Evolutionary conservation across 2,113 vertebrate species (phyloP).

Genomic region (Hassar affinis): DNA sequence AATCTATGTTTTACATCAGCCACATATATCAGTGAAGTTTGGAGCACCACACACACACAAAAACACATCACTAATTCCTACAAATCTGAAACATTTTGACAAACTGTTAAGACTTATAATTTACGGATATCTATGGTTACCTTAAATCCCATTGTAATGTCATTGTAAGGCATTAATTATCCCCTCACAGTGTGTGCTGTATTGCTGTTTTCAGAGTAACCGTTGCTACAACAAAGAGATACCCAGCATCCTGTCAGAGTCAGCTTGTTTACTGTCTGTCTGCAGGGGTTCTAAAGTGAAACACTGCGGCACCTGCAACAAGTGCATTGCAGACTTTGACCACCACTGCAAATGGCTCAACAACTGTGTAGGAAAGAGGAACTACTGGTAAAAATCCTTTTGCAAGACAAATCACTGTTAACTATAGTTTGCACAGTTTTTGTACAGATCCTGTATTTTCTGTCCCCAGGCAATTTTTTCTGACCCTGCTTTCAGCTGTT

Average conservation of each 20-base stretch:
- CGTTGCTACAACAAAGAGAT: slow-evolving; percentile 18
- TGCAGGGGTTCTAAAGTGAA: slow-evolving; percentile 74
- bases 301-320: slow-evolving; percentile 81
- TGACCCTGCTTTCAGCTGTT: slow-evolving; percentile 68
- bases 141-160: neutral
- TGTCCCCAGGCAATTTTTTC: slow-evolving; percentile 75
- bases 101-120: neutral
- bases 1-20: neutral
- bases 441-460: neutral
- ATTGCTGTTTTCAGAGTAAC: neutral
- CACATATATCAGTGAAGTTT: neutral
- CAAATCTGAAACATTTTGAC: neutral
- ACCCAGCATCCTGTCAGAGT: slow-evolving; percentile 18
- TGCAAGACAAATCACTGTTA: neutral
- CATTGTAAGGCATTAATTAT: neutral
- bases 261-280: slow-evolving; percentile 4
- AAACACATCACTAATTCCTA: neutral
- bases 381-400: slow-evolving; percentile 74
- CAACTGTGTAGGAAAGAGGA: slow-evolving; percentile 79
- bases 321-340: slow-evolving; percentile 79
- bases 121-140: neutral
- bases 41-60: neutral
- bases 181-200: neutral
- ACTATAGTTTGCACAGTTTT: neutral
- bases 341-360: slow-evolving; percentile 84